phyloP scores from a whole-genome alignment of 2,888 invertebrate genomes.

The Mallateleia sp. region DNA sequence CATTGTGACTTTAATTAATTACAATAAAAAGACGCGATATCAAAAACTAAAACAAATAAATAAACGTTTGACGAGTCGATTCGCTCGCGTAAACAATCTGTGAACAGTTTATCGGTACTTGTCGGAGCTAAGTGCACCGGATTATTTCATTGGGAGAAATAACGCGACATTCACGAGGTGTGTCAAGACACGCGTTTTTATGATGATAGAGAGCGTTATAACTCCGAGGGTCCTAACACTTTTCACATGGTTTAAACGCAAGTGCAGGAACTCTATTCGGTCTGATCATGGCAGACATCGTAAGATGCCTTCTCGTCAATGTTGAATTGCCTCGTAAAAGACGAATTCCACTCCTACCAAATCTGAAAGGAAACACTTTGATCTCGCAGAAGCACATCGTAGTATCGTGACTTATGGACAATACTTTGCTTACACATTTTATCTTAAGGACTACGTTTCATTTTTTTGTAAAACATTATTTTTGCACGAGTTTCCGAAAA shows the following conservation, averaged over 20 bases:
- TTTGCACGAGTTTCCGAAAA: too few species aligned
- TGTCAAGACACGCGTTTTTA: constrained; percentile 59
- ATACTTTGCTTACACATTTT: constrained; percentile 32
- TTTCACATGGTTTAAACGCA: constrained; percentile 57
- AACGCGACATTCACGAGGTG: constrained; percentile 41
- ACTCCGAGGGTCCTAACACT: constrained; percentile 34
- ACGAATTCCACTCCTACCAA: constrained; percentile 63
- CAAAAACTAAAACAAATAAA: too few species aligned
- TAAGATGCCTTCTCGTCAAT: constrained; percentile 65
- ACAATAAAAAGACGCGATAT: too few species aligned
- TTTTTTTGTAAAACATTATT: background rate
- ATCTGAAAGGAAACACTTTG: constrained; percentile 66
- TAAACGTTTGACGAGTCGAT: too few species aligned
- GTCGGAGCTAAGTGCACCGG: constrained; percentile 35
- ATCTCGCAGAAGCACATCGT: constrained; percentile 49
- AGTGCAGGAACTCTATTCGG: constrained; percentile 65
- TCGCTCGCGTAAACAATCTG: constrained; percentile 6
- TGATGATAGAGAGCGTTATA: constrained; percentile 48
- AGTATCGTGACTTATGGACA: constrained; percentile 51
- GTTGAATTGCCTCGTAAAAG: constrained; percentile 73
- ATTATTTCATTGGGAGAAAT: constrained; percentile 55
- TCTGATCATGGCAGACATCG: constrained; percentile 68
- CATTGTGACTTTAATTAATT: too few species aligned
- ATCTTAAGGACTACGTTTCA: constrained; percentile 21
- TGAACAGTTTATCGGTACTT: constrained; percentile 48